Evolutionary conservation across 2,797 vertebrate species (phyloP).

Genomic region (Leptoclinus maculatus): DNA sequence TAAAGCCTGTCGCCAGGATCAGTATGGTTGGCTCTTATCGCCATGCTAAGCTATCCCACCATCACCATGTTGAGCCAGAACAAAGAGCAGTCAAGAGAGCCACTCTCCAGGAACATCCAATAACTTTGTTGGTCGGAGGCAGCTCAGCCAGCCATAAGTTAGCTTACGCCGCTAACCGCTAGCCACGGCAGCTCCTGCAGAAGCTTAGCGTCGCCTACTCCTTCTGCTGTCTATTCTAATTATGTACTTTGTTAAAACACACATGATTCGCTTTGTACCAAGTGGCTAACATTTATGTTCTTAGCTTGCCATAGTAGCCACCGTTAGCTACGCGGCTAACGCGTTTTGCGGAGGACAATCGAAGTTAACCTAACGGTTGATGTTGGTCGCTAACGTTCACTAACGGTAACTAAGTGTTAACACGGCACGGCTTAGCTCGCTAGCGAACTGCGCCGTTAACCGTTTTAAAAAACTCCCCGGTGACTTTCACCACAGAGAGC

Average conservation of each 20-base stretch:
- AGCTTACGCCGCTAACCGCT: constrained; percentile 71
- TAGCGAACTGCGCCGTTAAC: constrained; percentile 62
- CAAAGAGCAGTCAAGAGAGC: constrained; percentile 78
- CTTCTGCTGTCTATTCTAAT: background rate
- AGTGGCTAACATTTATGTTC: constrained; percentile 21
- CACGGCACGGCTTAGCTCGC: constrained; percentile 58
- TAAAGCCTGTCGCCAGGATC: constrained; percentile 38
- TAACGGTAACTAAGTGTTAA: constrained; percentile 53
- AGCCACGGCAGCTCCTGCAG: constrained; percentile 45
- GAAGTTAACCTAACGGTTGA: constrained; percentile 72
- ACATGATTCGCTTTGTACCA: background rate
- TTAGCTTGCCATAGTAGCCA: constrained; percentile 37
- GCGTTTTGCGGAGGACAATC: constrained; percentile 65
- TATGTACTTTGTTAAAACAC: constrained; percentile 31
- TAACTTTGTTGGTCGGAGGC: constrained; percentile 75
- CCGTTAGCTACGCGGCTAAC: constrained; percentile 59
- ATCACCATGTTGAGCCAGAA: constrained; percentile 76
- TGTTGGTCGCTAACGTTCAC: constrained; percentile 65
- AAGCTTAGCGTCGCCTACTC: constrained; percentile 22
- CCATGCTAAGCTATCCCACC: constrained; percentile 70
- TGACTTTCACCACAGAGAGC: constrained; percentile 59
- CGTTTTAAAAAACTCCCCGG: constrained; percentile 45
- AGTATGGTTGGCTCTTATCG: constrained; percentile 45
- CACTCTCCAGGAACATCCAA: constrained; percentile 76
- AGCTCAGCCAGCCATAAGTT: constrained; percentile 66